Evolutionary conservation across 1,140 invertebrate species (phyloP), one percentile per base, ranked within the genome.

Genomic region (Hestina assimilis): DNA sequence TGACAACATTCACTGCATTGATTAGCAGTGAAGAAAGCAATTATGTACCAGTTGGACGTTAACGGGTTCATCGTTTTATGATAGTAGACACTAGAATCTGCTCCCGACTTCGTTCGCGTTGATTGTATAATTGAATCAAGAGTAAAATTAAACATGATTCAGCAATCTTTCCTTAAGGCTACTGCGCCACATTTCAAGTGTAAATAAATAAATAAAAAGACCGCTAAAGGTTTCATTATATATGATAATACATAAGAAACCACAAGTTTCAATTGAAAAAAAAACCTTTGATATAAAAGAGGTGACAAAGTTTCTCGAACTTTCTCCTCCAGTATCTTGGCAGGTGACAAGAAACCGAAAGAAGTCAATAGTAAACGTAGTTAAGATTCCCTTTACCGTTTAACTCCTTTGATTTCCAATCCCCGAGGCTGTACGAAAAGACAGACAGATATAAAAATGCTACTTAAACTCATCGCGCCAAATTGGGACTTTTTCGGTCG

Each of bases 391-490:
- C 59, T 69, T 68, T 56, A 54, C 59, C 50, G 63, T 75, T 75
- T 70, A 72, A 77, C 67, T 75, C 70, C 72, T 79, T 81, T 75
- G 74, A 75, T 77, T 81, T 70, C 66, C 63, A 69, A 72, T 72
- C 72, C 75, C 50, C 58, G 69, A 71, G 59, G 63, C 53, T 52
- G 56, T 64, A 63, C 60, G 55, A 65, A 45, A 58, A 64, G 63
- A 56, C 55, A 58, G 56, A 65, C 63, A 64, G 60, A 67, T 76
- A 61, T 68, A 78, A 71, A 63, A 69, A 66, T 66, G 48, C 50
- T 46, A 56, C 47, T 59, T 41, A 58, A n/a, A 62, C 53, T 61
- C 31, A 23, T 42, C 47, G 43, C n/a, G 45, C 52, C 42, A 66
- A 79, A 75, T 69, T 67, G 61, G n/a, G 55, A 68, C 73, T 72